Evolutionary conservation across 2,113 vertebrate genomes (phyloP), one percentile per base, ranked within the genome.

Genomic region (Formicarius rufipectus): DNA sequence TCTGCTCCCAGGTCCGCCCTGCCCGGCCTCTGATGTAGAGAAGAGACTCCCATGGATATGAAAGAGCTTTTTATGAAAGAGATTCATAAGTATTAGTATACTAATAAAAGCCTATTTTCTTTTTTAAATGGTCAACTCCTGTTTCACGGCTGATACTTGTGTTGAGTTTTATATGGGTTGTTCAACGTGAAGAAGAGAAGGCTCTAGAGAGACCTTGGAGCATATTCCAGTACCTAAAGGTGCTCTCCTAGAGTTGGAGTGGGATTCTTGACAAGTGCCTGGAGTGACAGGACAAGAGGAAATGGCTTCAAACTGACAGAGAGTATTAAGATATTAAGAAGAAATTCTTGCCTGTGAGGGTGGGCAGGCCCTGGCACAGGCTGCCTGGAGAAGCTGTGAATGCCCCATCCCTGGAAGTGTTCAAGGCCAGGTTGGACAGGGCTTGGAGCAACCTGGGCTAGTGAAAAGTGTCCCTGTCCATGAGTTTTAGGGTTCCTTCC

Each of bases 1-100:
- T 92, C 94, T 94, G 84, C 84, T 97, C 95, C 35, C 93, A 93
- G 85, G 9, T 81, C 66, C 88, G 92, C 87, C 90, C 94, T 76
- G 47, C 50, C 44, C 1, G 4, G 30, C 40, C 67, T 73, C 53
- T 50, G 40, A 56, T 4, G 4, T 0, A 58, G 10, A 27, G 40
- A 5, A 69, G 25, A 80, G 10, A 7, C 42, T 59, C 27, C 52
- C 33, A n/a, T 1, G 13, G 30, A 19, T 4, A 3, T 3, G 78
- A 74, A 24, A 60, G 53, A 30, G 47, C 67, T 90, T 69, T 83
- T 45, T 20, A 53, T 44, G 75, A n/a, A n/a, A n/a, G n/a, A 74
- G 31, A 64, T 9, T 17, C 0, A 0, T 27, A 56, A 75, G 30
- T 55, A 52, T 18, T 2, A 23, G 10, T 3, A n/a, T 3, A 19